phyloP scores from a whole-genome alignment of 2,888 invertebrate genomes.

The Acleris cristana region DNA sequence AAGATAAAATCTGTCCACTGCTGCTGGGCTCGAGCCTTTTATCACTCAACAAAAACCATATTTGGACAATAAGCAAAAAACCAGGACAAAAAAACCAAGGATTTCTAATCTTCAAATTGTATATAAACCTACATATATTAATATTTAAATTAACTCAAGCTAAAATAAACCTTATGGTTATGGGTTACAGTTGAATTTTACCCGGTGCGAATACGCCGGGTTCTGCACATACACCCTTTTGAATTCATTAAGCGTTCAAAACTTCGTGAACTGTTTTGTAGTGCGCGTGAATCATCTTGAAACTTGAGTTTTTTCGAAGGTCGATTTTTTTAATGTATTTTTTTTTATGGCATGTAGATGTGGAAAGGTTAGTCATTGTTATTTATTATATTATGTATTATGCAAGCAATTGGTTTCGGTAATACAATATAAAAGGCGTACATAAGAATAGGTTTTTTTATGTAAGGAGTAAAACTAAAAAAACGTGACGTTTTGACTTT shows the following conservation, averaged over 20 bases:
- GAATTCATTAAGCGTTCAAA: conserved; percentile 55
- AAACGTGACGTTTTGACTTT: too few relatives aligned
- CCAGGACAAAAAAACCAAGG: conserved; percentile 56
- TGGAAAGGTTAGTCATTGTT: too few relatives aligned
- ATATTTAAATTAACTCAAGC: conserved; percentile 57
- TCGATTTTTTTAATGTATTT: too few relatives aligned
- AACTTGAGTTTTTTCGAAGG: conserved; percentile 52
- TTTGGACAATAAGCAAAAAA: conserved; percentile 52
- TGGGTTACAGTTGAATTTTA: conserved; percentile 46
- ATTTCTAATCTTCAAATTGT: conserved; percentile 80
- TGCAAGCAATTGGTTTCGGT: too few relatives aligned
- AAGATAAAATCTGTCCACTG: background rate
- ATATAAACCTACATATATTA: conserved; percentile 71
- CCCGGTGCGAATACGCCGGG: conserved; percentile 39
- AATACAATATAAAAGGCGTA: too few relatives aligned
- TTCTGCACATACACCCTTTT: conserved; percentile 61
- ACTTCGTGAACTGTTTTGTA: conserved; percentile 72
- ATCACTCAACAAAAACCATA: conserved; percentile 42
- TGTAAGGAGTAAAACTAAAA: too few relatives aligned
- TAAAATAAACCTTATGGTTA: conserved; percentile 42
- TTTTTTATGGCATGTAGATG: too few relatives aligned
- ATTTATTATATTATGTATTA: too few relatives aligned
- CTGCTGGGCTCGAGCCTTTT: background rate
- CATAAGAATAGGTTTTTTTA: too few relatives aligned
- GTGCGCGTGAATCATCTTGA: conserved; percentile 53